phyloP scores from a whole-genome alignment of 2,888 invertebrate genomes.

The Plebejus argus region DNA sequence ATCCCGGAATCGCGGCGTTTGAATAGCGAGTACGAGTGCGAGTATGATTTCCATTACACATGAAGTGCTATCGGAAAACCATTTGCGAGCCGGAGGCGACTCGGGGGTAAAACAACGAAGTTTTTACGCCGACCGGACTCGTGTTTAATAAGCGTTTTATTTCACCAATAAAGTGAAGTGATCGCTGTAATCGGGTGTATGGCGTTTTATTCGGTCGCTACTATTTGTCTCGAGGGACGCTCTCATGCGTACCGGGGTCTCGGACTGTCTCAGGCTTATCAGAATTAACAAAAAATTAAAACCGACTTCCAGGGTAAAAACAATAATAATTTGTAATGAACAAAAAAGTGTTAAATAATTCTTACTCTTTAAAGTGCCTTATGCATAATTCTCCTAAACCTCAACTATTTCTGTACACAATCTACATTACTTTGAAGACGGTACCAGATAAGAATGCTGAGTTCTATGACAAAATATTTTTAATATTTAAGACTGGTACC shows the following conservation, averaged over 20 bases:
- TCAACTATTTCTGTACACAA: no score
- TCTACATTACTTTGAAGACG: no score
- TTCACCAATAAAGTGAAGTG: not conserved
- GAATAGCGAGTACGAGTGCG: conserved; percentile 51
- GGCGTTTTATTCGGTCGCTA: not conserved
- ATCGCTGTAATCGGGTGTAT: not conserved
- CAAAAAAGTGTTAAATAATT: no score
- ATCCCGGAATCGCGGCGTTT: conserved; percentile 46
- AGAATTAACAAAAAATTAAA: no score
- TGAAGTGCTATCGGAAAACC: conserved; percentile 75
- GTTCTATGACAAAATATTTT: no score
- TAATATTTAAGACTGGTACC: no score
- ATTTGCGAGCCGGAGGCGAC: conserved; percentile 59
- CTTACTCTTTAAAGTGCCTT: no score
- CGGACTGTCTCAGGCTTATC: not conserved
- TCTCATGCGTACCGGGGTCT: not conserved
- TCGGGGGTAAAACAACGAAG: conserved; percentile 67
- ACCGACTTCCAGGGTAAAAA: no score
- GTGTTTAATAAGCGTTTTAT: conserved; percentile 32
- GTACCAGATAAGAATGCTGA: no score
- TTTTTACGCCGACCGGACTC: conserved; percentile 55
- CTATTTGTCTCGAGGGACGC: not conserved
- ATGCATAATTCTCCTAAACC: no score
- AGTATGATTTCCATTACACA: conserved; percentile 72
- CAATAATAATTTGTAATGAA: no score